phyloP scores from a whole-genome alignment of 2,888 invertebrate species.

The Phalera bucephala region DNA sequence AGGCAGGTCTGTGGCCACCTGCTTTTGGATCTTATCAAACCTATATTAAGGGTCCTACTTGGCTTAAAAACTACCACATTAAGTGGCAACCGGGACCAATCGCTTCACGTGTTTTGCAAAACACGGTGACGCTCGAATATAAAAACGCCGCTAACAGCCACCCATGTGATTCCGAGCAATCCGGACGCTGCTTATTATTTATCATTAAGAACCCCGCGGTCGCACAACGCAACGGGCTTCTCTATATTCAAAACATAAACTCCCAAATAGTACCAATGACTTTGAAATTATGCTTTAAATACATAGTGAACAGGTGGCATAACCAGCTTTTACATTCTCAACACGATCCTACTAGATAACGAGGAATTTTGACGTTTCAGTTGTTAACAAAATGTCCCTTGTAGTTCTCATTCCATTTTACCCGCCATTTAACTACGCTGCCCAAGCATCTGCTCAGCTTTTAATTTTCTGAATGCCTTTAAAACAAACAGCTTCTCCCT shows the following conservation, averaged over 20 bases:
- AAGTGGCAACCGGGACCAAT: too few relatives aligned
- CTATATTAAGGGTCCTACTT: too few relatives aligned
- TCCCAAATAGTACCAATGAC: conserved; percentile 2
- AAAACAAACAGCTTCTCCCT: conserved; percentile 40
- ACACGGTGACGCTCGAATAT: too few relatives aligned
- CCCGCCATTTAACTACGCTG: conserved; percentile 26
- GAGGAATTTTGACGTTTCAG: conserved; percentile 41
- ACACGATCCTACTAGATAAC: conserved; percentile 38
- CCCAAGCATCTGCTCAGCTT: conserved; percentile 37
- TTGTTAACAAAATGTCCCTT: conserved; percentile 35
- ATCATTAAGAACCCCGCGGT: too few relatives aligned
- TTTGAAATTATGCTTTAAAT: conserved; percentile 8
- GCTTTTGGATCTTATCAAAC: too few relatives aligned
- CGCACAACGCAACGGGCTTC: not conserved
- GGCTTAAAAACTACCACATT: too few relatives aligned
- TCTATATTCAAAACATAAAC: not conserved
- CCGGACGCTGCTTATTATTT: not conserved
- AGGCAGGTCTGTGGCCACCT: too few relatives aligned
- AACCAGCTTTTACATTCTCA: conserved; percentile 35
- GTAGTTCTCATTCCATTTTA: conserved; percentile 30
- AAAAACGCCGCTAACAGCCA: too few relatives aligned
- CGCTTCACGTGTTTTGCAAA: too few relatives aligned
- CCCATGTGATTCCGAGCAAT: not conserved
- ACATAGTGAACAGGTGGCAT: conserved; percentile 8
- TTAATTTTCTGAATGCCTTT: conserved; percentile 49